phyloP scores from a whole-genome alignment of 2,797 vertebrate species.

The Arnoldichthys spilopterus region DNA sequence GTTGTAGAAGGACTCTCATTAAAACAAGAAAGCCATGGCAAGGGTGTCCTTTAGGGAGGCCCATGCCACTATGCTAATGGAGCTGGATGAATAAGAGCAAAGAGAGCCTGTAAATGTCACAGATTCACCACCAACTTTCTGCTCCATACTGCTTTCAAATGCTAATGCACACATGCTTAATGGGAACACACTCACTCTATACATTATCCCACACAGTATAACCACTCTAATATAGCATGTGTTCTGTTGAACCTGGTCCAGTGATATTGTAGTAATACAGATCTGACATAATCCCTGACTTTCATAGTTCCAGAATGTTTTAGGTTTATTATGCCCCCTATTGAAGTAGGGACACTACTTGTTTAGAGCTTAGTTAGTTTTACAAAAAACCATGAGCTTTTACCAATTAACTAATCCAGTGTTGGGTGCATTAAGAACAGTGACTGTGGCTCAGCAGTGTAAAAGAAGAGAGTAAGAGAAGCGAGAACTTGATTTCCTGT shows the following conservation, averaged over 20 bases:
- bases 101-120: constrained; percentile 54
- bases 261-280: neutral
- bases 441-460: neutral
- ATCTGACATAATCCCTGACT: neutral
- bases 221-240: neutral
- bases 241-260: neutral
- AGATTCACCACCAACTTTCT: constrained; percentile 38
- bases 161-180: constrained; percentile 41
- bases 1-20: constrained; percentile 41
- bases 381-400: neutral
- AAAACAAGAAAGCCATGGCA: constrained; percentile 40
- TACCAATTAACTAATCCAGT: neutral
- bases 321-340: too few relatives aligned
- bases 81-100: constrained; percentile 49
- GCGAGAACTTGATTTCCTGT: constrained; percentile 3
- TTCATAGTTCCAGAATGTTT: neutral
- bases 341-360: too few relatives aligned
- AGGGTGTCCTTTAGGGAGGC: constrained; percentile 40
- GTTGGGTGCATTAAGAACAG: neutral
- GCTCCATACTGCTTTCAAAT: constrained; percentile 41
- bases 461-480: constrained; percentile 5
- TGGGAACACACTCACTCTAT: constrained; percentile 22
- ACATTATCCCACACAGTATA: constrained; percentile 3
- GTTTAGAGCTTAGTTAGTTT: neutral
- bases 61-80: constrained; percentile 45